These are phyloP conservation scores for Drosophila formosana DNA, from an alignment of 2,888 invertebrate genomes.

Conservation along the genomic window DNA sequence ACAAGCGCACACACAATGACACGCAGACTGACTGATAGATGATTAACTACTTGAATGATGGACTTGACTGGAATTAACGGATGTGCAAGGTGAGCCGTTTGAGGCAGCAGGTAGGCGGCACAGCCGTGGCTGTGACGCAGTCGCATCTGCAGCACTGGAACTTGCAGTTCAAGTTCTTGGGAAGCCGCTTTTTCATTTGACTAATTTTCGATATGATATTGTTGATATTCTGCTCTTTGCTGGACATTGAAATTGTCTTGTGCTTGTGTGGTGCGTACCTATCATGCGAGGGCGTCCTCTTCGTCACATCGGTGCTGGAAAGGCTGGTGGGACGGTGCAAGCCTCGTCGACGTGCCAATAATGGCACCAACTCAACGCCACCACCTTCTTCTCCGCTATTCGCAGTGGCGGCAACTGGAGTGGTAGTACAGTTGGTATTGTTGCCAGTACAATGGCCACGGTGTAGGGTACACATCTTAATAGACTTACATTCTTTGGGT, in stretches of 20 bases:
- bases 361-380: constrained; percentile 91
- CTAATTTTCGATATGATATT: constrained; percentile 75
- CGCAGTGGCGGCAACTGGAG: constrained; percentile 28
- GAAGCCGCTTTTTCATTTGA: constrained; percentile 71
- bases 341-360: constrained; percentile 89
- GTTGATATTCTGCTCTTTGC: constrained; percentile 67
- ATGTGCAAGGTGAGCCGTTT: constrained; percentile 85
- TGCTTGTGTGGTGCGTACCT: constrained; percentile 84
- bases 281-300: constrained; percentile 84
- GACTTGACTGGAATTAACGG: constrained; percentile 67
- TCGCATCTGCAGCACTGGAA: constrained; percentile 70
- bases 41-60: constrained; percentile 5
- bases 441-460: constrained; percentile 56
- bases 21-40: constrained; percentile 1
- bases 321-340: constrained; percentile 86
- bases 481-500: constrained; percentile 55
- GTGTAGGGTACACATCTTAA: constrained; percentile 71
- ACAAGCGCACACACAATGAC: constrained; percentile 20
- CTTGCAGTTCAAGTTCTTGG: constrained; percentile 72
- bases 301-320: constrained; percentile 87
- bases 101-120: constrained; percentile 80
- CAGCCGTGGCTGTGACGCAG: constrained; percentile 50
- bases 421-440: constrained; percentile 38
- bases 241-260: constrained; percentile 70
- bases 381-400: constrained; percentile 84